These are phyloP conservation scores for Centrocercus urophasianus DNA, from an alignment of 2,113 vertebrate species.

Conservation along the genomic window DNA sequence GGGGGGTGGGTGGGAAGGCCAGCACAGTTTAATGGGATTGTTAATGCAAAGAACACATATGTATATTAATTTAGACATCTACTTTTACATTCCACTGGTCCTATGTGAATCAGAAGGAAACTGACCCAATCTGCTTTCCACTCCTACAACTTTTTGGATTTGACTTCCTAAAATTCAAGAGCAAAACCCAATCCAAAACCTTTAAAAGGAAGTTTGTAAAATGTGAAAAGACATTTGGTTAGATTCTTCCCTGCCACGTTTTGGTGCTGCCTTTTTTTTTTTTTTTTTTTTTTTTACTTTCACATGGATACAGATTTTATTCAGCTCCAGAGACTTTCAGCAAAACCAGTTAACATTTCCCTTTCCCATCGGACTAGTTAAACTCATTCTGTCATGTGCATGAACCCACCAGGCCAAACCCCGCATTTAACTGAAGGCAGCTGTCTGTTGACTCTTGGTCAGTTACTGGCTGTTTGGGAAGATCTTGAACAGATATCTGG, in stretches of 20 bases:
- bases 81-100: slow-evolving; percentile 42
- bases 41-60: slow-evolving; percentile 68
- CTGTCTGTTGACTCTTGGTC: neutral
- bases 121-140: neutral
- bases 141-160: neutral
- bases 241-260: neutral
- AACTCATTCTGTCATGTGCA: neutral
- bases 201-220: neutral
- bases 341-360: neutral
- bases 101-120: neutral
- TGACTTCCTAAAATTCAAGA: neutral
- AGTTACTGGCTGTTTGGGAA: neutral
- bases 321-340: neutral
- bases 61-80: slow-evolving; percentile 68
- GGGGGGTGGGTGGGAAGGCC: slow-evolving; percentile 51
- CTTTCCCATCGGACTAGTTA: neutral
- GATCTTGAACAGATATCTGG: neutral
- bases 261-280: neutral
- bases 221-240: neutral
- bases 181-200: neutral
- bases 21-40: slow-evolving; percentile 61
- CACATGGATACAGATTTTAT: neutral
- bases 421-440: neutral
- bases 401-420: neutral
- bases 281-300: neutral